Evolutionary conservation across 2,888 invertebrate species (phyloP), one percentile per base, ranked within the genome.

Genomic region (Ctena decussata): DNA sequence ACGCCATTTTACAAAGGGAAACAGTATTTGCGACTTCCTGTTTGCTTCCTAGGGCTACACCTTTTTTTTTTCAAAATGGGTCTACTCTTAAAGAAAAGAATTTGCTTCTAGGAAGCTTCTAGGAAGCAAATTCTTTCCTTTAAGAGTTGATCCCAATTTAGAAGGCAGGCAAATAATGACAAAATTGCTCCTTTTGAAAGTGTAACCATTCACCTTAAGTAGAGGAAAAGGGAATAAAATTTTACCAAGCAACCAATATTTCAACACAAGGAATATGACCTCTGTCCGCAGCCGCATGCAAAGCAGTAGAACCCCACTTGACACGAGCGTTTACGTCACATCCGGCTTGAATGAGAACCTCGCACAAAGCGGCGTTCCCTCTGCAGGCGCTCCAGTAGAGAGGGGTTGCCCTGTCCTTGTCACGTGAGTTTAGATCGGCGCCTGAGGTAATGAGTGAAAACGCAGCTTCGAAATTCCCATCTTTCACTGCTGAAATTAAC

Each of bases 311-410:
- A 0, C 93, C 93, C 92, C 92, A 93, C 35, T 84, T 88, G n/a
- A 92, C 92, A 18, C 86, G 79, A 1, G 92, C 89, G 46, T 92
- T 91, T 69, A 92, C 85, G 82, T 92, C 91, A 91, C 92, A 84
- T 78, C 91, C 91, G 39, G 90, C 90, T 35, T 89, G 73, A 32
- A 94, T 75, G 8, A 94, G 85, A 15, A 84, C 79, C 53, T 85
- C 74, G 69, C 92, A 89, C 73, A 93, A 88, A 3, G 83, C 44
- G 27, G 74, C 70, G 65, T 93, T 82, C 8, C 93, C 94, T 21
- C 92, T 89, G 75, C 93, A 93, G 12, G 92, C 91, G 69, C 91
- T 90, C 92, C 93, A 93, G 84, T 93, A 93, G 5, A 94, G 83
- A 1, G 94, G 89, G 11, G 94, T 93, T 15, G 92, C 92, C 18